phyloP scores from a whole-genome alignment of 2,797 vertebrate species.

The Falco cherrug region DNA sequence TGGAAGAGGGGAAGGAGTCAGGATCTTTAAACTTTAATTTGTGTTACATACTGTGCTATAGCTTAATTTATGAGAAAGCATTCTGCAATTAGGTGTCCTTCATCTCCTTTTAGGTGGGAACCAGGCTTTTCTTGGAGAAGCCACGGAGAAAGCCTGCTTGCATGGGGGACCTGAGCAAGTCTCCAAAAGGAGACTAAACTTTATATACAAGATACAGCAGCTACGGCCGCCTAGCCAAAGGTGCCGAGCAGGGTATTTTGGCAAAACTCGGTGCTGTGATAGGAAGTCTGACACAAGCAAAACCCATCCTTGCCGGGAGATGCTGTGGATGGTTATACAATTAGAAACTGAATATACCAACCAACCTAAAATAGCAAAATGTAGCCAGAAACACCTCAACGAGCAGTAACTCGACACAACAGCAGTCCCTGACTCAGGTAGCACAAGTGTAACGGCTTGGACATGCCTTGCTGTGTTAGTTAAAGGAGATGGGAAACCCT shows the following conservation, averaged over 20 bases:
- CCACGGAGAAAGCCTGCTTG: rapidly evolving
- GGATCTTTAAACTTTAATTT: neutral
- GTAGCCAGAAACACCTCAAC: neutral
- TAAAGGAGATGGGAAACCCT: neutral
- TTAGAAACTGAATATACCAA: neutral
- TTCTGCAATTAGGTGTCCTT: neutral
- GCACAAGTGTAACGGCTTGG: rapidly evolving
- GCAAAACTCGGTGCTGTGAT: neutral
- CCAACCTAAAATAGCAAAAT: rapidly evolving
- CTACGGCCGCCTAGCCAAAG: neutral
- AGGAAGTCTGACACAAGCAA: neutral
- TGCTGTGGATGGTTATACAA: neutral
- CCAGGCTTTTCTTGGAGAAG: rapidly evolving
- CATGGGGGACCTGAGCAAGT: neutral
- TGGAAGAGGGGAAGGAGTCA: neutral
- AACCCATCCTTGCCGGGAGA: neutral
- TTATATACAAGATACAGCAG: neutral
- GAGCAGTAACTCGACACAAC: rapidly evolving
- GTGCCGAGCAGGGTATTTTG: neutral
- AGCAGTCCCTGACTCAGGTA: rapidly evolving
- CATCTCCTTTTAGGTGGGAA: neutral
- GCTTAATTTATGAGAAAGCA: rapidly evolving
- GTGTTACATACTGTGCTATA: rapidly evolving
- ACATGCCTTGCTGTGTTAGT: neutral
- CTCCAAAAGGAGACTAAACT: neutral